These are phyloP conservation scores for Macrocentrus cingulum DNA, from an alignment of 1,140 invertebrate genomes.

Conservation along the genomic window DNA sequence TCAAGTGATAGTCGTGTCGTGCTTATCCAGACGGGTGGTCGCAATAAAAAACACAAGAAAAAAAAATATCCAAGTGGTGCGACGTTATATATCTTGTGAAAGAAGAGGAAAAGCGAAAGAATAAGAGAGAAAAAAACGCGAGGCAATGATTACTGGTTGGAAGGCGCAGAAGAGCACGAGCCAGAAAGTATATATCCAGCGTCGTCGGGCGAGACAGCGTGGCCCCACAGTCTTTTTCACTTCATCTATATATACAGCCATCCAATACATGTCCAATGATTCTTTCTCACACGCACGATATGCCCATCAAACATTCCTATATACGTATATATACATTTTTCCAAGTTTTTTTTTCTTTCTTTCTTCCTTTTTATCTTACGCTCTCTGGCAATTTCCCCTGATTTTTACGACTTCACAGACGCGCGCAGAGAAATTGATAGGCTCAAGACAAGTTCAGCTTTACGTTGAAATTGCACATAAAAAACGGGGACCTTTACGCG, in stretches of 20 bases:
- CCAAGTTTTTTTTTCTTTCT: too few relatives aligned
- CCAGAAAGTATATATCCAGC: slow-evolving; percentile 28
- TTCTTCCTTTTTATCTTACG: slow-evolving; percentile 24
- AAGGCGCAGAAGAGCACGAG: slow-evolving; percentile 28
- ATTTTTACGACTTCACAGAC: too few relatives aligned
- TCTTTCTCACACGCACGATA: slow-evolving; percentile 26
- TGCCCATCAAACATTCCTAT: slow-evolving; percentile 3
- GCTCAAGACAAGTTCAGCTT: too few relatives aligned
- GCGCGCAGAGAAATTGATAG: too few relatives aligned
- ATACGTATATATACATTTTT: background rate
- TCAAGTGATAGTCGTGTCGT: too few relatives aligned
- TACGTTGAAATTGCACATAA: too few relatives aligned
- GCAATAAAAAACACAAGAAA: background rate
- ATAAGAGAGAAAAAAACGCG: slow-evolving; percentile 1
- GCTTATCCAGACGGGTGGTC: too few relatives aligned
- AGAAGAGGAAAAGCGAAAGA: background rate
- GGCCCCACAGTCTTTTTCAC: slow-evolving; percentile 41
- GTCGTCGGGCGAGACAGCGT: slow-evolving; percentile 40
- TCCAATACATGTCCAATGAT: too few relatives aligned
- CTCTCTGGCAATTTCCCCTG: slow-evolving; percentile 21
- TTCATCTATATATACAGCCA: slow-evolving; percentile 26
- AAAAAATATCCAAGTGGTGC: slow-evolving; percentile 17
- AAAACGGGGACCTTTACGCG: slow-evolving; percentile 9
- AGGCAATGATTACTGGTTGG: slow-evolving; percentile 13
- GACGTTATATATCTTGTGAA: background rate